These are phyloP conservation scores for Nomada hirtipes DNA, from an alignment of 2,888 invertebrate genomes.

Conservation along the genomic window DNA sequence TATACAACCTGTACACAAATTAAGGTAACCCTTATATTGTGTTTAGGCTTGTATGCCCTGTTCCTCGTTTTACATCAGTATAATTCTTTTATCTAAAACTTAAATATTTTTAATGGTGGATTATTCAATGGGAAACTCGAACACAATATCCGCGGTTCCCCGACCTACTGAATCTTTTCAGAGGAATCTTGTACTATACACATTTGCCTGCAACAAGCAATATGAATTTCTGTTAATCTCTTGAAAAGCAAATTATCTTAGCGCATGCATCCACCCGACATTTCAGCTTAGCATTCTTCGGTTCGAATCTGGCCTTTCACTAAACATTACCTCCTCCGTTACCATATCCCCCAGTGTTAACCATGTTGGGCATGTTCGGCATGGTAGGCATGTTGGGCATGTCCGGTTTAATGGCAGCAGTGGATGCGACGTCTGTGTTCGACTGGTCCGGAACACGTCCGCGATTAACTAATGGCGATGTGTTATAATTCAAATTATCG, in stretches of 20 bases:
- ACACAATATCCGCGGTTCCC: no score
- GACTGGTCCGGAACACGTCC: slow-evolving; percentile 44
- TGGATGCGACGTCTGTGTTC: not conserved
- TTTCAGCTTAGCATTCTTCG: not conserved
- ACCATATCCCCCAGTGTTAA: slow-evolving; percentile 11
- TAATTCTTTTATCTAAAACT: no score
- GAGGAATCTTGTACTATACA: no score
- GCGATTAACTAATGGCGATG: not conserved
- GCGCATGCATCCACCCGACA: slow-evolving; percentile 13
- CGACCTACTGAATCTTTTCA: no score
- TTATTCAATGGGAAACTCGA: no score
- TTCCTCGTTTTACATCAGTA: no score
- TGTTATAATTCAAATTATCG: not conserved
- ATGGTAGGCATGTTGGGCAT: not conserved
- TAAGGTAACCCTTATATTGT: no score
- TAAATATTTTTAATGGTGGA: no score
- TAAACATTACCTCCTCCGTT: slow-evolving; percentile 47
- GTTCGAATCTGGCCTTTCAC: not conserved
- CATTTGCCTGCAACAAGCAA: not conserved
- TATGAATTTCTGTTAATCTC: not conserved
- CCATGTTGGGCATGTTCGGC: not conserved
- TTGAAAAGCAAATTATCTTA: not conserved
- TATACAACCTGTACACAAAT: no score
- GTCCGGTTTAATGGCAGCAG: not conserved
- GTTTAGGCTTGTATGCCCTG: no score